Conservation (phyloP, 2,113 vertebrate genomes). For the Regulus satrapa region DNA sequence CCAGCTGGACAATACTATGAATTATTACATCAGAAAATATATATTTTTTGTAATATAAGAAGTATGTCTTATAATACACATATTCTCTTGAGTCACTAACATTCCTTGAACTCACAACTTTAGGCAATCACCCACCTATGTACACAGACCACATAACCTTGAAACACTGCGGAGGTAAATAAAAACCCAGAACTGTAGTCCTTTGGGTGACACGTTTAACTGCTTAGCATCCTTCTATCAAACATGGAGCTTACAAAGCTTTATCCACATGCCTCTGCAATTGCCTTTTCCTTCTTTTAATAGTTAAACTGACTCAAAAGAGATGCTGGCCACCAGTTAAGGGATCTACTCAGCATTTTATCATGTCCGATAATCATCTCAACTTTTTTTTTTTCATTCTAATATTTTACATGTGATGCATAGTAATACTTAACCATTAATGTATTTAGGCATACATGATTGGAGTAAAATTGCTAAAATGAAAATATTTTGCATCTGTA, state of each 20-base stretch:
- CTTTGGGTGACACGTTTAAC: neutral
- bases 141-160: neutral
- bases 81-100: neutral
- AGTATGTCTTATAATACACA: neutral
- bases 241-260: neutral
- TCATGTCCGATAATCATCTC: neutral
- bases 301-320: neutral
- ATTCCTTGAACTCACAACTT: neutral
- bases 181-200: neutral
- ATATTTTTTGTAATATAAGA: neutral
- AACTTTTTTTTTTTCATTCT: neutral
- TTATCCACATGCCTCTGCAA: neutral
- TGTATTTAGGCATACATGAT: neutral
- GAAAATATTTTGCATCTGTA: neutral
- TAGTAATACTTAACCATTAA: neutral
- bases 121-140: neutral
- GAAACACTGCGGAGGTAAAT: neutral
- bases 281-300: neutral
- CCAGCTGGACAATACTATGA: neutral
- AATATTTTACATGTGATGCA: neutral
- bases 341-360: neutral
- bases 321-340: neutral
- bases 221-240: neutral
- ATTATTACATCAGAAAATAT: neutral
- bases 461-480: neutral